A percentile compares a stretch with the other conserved stretches of the same genome.
Conservation (phyloP, 2,113 vertebrate species). For the Smithornis capensis region DNA sequence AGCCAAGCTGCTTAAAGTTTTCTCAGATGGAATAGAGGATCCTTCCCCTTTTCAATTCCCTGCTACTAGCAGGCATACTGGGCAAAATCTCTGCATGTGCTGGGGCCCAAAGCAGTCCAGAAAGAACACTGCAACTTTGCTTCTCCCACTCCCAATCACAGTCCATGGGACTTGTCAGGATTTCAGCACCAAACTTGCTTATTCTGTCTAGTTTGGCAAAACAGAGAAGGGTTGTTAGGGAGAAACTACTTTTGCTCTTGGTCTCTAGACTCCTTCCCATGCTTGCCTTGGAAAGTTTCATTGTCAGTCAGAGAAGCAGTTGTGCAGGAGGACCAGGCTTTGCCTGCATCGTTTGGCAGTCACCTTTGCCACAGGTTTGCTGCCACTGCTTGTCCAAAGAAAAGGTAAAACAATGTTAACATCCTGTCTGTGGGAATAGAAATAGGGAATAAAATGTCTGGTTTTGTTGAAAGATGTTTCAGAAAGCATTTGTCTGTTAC, state of each 20-base stretch:
- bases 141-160: not conserved
- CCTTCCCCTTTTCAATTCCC: not conserved
- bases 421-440: not conserved
- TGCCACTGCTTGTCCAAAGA: not conserved
- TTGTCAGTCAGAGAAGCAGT: not conserved
- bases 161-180: not conserved
- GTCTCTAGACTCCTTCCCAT: not conserved
- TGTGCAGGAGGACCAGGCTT: not conserved
- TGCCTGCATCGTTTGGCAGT: not conserved
- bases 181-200: not conserved
- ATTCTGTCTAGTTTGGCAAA: not conserved
- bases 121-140: rapidly evolving
- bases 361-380: not conserved
- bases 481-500: not conserved
- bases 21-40: not conserved
- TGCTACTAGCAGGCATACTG: not conserved
- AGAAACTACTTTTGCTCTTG: not conserved
- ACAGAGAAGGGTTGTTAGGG: not conserved
- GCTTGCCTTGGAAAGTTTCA: not conserved
- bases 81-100: no score
- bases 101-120: not conserved
- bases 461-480: not conserved
- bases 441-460: not conserved
- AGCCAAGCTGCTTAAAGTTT: not conserved
- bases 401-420: not conserved